These are phyloP conservation scores for Ochlodes sylvanus DNA, from an alignment of 2,888 invertebrate genomes.

Conservation along the genomic window DNA sequence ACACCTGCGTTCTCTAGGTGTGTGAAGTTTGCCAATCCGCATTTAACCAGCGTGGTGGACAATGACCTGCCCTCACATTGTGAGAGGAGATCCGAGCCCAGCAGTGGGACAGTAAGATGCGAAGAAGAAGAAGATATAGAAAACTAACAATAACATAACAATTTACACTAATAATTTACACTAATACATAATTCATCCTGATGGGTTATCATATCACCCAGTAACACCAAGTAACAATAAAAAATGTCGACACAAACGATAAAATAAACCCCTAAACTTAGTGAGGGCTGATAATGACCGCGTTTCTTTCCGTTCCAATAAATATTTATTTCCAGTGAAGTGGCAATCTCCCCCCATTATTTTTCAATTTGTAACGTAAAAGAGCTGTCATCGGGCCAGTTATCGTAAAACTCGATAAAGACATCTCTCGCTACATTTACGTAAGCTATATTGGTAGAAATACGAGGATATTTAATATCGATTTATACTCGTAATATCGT, in stretches of 20 bases:
- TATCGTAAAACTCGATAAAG: conserved; percentile 38
- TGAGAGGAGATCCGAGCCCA: too few species aligned
- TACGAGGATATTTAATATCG: conserved; percentile 25
- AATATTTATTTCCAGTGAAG: conserved; percentile 42
- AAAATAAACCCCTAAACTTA: background rate
- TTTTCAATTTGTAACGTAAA: conserved; percentile 45
- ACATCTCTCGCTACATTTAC: conserved; percentile 11
- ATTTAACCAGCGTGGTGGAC: too few species aligned
- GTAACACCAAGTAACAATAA: background rate
- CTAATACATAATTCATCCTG: background rate
- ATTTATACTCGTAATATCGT: conserved; percentile 20
- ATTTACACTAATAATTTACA: too few species aligned
- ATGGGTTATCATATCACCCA: too few species aligned
- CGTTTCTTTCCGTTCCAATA: conserved; percentile 35
- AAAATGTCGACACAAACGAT: background rate
- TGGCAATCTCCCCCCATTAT: conserved; percentile 43
- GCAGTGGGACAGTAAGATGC: too few species aligned
- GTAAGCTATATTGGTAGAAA: conserved; percentile 22
- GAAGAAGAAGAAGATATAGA: too few species aligned
- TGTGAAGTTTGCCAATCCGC: too few species aligned
- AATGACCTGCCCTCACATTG: too few species aligned
- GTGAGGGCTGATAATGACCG: conserved; percentile 18
- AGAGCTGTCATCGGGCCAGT: conserved; percentile 37
- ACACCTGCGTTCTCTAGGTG: too few species aligned
- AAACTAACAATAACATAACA: too few species aligned